Conservation (phyloP, 2,113 vertebrate species). For the Micronisus gabar region DNA sequence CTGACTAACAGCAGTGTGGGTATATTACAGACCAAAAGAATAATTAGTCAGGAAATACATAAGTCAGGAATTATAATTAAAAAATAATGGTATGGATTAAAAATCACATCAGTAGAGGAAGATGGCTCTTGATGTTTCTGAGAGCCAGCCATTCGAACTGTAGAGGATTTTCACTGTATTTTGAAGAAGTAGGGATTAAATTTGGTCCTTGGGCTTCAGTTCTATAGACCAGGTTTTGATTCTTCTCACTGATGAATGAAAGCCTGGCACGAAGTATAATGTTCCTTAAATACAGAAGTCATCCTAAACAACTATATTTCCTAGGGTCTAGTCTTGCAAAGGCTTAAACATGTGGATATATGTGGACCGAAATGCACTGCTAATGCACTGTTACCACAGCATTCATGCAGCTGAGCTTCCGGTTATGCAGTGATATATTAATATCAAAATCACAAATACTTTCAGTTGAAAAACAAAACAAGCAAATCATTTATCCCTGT, state of each 20-base stretch:
- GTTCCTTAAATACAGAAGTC: background rate
- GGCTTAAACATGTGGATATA: background rate
- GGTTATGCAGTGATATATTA: background rate
- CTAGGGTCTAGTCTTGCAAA: background rate
- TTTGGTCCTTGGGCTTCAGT: background rate
- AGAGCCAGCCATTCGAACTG: background rate
- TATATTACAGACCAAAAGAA: background rate
- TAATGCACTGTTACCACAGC: background rate
- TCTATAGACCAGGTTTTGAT: background rate
- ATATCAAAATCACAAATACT: background rate
- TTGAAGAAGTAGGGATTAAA: background rate
- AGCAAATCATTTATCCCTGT: background rate
- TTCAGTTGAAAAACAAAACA: background rate
- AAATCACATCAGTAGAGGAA: background rate
- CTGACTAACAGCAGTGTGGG: background rate
- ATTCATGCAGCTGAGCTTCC: background rate
- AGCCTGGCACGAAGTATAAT: background rate
- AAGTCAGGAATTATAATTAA: background rate
- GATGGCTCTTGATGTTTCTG: background rate
- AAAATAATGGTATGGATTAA: background rate
- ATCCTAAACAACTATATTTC: background rate
- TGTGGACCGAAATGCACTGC: background rate
- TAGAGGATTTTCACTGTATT: background rate
- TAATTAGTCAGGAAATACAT: background rate
- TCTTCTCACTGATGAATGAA: slow-evolving; percentile 1